Percentiles rank a stretch among this genome's conserved stretches.
Conservation (phyloP, 1,140 invertebrate species). For the Limonius californicus region DNA sequence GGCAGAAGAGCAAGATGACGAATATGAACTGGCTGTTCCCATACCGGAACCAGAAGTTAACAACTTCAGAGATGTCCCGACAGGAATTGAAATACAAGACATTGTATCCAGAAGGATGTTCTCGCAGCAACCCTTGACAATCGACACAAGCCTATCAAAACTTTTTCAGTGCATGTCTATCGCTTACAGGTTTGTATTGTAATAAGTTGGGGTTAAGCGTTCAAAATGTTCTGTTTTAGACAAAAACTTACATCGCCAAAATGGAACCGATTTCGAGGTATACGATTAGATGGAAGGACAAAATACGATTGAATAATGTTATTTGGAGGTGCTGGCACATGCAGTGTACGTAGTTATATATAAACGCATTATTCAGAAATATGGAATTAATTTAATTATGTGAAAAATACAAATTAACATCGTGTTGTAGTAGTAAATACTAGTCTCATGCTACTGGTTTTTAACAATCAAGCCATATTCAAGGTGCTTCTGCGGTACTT, state of each 20-base stretch:
- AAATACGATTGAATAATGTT: slow-evolving; percentile 98
- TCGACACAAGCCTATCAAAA: slow-evolving; percentile 91
- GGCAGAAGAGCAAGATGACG: slow-evolving; percentile 85
- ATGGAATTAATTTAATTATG: too few relatives aligned
- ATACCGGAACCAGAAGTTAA: slow-evolving; percentile 62
- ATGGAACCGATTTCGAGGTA: slow-evolving; percentile 99
- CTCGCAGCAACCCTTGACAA: slow-evolving; percentile 65
- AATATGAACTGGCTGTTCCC: slow-evolving; percentile 73
- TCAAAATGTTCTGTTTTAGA: slow-evolving; percentile 57
- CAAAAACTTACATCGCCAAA: slow-evolving; percentile 98
- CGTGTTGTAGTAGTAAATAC: too few relatives aligned
- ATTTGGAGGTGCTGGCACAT: slow-evolving; percentile 99
- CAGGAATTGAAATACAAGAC: background rate
- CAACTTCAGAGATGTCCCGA: background rate
- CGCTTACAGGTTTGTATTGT: slow-evolving; percentile 80
- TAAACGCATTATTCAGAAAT: background rate
- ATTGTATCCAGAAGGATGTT: background rate
- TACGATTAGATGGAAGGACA: slow-evolving; percentile 97
- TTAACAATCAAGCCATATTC: too few relatives aligned
- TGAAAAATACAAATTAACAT: too few relatives aligned
- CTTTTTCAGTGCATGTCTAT: slow-evolving; percentile 95
- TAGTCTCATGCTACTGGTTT: too few relatives aligned
- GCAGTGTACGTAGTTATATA: slow-evolving; percentile 74
- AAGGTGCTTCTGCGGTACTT: too few relatives aligned
- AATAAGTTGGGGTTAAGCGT: background rate